Evolutionary conservation across 2,797 vertebrate genomes (phyloP).

Genomic region (Eremophila alpestris): DNA sequence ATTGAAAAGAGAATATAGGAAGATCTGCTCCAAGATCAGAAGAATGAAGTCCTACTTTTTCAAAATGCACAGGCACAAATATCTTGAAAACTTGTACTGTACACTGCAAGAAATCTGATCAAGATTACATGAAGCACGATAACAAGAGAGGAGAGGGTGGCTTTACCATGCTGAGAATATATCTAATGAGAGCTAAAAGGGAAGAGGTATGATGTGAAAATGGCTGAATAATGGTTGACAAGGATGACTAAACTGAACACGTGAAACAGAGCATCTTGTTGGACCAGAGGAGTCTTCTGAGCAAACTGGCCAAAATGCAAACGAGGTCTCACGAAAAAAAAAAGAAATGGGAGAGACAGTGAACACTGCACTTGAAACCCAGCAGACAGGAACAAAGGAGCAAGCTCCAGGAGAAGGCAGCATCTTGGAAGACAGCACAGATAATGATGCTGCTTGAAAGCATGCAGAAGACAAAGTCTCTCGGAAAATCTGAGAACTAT

Average conservation of each 20-base stretch:
- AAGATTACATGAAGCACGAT: neutral
- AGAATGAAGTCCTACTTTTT: neutral
- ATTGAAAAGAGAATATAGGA: neutral
- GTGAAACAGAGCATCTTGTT: neutral
- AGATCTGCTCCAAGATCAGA: neutral
- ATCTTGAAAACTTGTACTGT: neutral
- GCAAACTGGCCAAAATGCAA: conserved; percentile 30
- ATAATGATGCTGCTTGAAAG: conserved; percentile 62
- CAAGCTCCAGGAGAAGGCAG: conserved; percentile 62
- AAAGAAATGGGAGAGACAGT: conserved; percentile 41
- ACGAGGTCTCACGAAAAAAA: neutral
- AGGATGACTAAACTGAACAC: neutral
- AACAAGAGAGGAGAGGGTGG: conserved; percentile 8
- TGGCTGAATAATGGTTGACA: conserved; percentile 12
- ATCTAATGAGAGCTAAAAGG: conserved; percentile 23
- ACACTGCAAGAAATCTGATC: neutral
- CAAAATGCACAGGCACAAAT: neutral
- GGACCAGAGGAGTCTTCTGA: conserved; percentile 9
- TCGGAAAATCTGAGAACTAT: neutral
- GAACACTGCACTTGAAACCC: conserved; percentile 47
- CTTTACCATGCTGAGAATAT: conserved; percentile 29
- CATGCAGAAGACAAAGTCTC: conserved; percentile 70
- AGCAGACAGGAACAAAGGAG: conserved; percentile 50
- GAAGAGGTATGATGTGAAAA: conserved; percentile 33
- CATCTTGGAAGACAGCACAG: conserved; percentile 58